Evolutionary conservation across 2,113 vertebrate species (phyloP).

Genomic region (Atrichornis clamosus): DNA sequence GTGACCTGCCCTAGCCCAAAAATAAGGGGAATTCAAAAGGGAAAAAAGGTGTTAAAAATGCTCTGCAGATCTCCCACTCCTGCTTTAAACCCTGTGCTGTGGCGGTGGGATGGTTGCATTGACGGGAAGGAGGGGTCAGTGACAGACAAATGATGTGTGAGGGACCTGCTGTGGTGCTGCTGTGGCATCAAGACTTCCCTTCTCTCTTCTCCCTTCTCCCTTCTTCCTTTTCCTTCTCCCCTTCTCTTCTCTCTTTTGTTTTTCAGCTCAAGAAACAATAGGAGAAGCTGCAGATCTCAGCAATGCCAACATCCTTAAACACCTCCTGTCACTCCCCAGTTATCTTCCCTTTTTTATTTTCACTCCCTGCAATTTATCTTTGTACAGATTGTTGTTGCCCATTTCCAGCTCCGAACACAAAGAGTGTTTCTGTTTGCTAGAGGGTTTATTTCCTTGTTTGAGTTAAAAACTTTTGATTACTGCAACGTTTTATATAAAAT

Average conservation of each 20-base stretch:
- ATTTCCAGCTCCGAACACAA: background rate
- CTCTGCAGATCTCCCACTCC: background rate
- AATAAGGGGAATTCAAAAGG: background rate
- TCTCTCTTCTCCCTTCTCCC: background rate
- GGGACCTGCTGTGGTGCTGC: background rate
- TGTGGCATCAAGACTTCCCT: background rate
- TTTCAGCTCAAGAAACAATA: background rate
- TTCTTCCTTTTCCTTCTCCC: background rate
- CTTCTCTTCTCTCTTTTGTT: background rate
- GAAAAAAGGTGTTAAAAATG: background rate
- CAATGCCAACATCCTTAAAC: background rate
- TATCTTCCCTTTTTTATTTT: background rate
- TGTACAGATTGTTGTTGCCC: background rate
- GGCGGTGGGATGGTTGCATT: background rate
- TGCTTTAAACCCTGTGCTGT: background rate
- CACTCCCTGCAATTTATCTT: background rate
- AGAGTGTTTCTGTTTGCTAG: background rate
- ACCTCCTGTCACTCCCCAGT: background rate
- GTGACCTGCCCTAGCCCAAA: background rate
- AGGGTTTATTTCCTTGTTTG: background rate
- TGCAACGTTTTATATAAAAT: background rate
- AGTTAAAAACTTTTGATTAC: background rate
- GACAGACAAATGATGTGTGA: background rate
- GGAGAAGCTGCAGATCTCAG: background rate
- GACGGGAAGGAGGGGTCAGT: rapidly evolving